Evolutionary conservation across 2,113 vertebrate genomes (phyloP), one percentile per base, ranked within the genome.

Genomic region (Redunca redunca): DNA sequence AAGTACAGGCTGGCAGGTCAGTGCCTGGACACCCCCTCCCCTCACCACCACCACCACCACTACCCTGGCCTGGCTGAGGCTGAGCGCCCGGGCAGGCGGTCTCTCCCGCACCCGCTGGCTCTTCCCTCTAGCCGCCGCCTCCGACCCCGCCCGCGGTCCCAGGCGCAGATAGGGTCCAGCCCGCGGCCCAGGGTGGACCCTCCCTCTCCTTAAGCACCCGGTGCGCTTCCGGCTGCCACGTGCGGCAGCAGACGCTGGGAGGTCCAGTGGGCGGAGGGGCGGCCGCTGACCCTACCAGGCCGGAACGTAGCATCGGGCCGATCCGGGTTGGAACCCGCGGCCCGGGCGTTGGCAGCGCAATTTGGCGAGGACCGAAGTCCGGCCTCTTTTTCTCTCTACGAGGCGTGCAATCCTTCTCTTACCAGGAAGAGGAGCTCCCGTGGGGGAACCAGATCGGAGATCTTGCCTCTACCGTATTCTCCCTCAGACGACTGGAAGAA

Each of bases 1-100:
- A 46, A 77, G 57, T 77, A 57, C 71, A 30, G 43, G 77, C 88
- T 30, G 5, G 81, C 94, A 98, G 98, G 98, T 98, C 97, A 97
- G 97, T 98, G 83, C 48, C 81, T 15, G 26, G 57, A 23, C 36
- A 15, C 33, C 52, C 43, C 33, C 13, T 8, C 1, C 30, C 4
- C 9, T 48, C 40, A 30, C 4, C 10, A 80, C 28, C 16, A 14
- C 58, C 4, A 33, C 21, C 30, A 4, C 26, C 3, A 6, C 57
- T 15, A 53, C 33, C 15, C 26, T 0, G 53, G 46, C 50, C 67
- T 3, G 58, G 23, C 85, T 15, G 48, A 48, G 46, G 13, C n/a
- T 53, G 26, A 19, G 58, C 81, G 74, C 50, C 7, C 9, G 1
- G 9, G 64, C 1, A 5, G 48, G 60, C 89, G 43, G 19, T 28